Percentiles rank a stretch among this genome's conserved stretches.
Conservation (phyloP, 2,797 vertebrate species). For the Thaleichthys pacificus region DNA sequence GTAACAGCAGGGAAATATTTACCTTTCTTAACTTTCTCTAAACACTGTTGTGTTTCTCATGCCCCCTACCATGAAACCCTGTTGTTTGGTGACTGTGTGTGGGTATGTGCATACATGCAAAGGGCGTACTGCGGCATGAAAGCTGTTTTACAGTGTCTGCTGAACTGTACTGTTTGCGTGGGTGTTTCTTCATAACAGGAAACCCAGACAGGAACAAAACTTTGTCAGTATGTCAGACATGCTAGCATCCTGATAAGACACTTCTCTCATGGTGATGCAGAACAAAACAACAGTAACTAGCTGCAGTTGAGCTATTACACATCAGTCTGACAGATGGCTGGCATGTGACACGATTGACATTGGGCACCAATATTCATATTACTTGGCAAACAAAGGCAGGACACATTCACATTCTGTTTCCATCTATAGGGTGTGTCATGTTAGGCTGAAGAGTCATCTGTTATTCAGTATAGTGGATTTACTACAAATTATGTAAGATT, state of each 20-base stretch:
- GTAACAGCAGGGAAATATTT: conserved; percentile 31
- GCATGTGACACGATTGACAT: too few relatives aligned
- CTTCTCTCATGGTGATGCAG: background rate
- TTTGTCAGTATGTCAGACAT: background rate
- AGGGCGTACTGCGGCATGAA: background rate
- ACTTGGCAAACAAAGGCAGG: too few relatives aligned
- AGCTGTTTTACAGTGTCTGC: background rate
- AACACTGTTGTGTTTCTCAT: conserved; percentile 30
- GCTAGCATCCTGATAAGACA: background rate
- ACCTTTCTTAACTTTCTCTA: conserved; percentile 29
- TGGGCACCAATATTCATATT: too few relatives aligned
- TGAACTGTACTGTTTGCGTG: conserved; percentile 26
- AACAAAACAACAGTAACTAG: background rate
- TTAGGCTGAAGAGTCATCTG: conserved; percentile 8
- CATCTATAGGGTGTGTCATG: background rate
- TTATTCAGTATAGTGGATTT: too few relatives aligned
- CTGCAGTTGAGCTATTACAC: background rate
- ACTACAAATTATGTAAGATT: too few relatives aligned
- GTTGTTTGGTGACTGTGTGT: background rate
- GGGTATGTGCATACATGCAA: background rate
- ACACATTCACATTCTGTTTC: too few relatives aligned
- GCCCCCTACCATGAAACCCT: background rate
- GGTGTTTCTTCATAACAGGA: conserved; percentile 25
- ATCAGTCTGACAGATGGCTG: too few relatives aligned
- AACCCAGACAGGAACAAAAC: conserved; percentile 43